phyloP scores from a whole-genome alignment of 2,797 vertebrate genomes.

The Sus cebifrons region DNA sequence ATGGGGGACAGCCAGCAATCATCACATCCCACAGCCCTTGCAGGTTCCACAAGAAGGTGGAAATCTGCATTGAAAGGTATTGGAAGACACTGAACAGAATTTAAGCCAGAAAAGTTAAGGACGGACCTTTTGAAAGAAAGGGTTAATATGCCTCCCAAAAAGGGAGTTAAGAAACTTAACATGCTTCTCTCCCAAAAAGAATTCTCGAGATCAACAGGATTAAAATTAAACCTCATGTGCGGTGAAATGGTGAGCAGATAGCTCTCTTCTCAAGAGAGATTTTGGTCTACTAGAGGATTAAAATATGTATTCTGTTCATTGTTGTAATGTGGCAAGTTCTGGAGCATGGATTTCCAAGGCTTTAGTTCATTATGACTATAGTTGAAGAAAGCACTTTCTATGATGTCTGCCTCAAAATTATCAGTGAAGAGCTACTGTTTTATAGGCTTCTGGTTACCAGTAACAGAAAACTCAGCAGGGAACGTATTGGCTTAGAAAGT shows the following conservation, averaged over 20 bases:
- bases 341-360: no score
- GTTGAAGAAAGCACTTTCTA: neutral
- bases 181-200: neutral
- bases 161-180: neutral
- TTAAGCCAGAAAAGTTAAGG: neutral
- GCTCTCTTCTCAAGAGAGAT: neutral
- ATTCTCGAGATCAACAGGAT: neutral
- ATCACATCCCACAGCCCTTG: neutral
- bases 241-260: neutral
- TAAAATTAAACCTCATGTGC: neutral
- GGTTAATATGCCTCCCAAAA: neutral
- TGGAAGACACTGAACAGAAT: neutral
- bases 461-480: neutral
- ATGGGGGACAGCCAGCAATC: accelerated
- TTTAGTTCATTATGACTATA: neutral
- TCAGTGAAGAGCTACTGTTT: neutral
- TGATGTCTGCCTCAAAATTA: neutral
- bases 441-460: neutral
- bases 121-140: neutral
- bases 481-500: no score
- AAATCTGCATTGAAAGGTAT: neutral
- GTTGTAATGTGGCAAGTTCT: neutral
- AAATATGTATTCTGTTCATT: neutral
- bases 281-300: neutral
- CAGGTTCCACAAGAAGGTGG: accelerated